phyloP scores from a whole-genome alignment of 2,113 vertebrate genomes.

The Guaruba guarouba region DNA sequence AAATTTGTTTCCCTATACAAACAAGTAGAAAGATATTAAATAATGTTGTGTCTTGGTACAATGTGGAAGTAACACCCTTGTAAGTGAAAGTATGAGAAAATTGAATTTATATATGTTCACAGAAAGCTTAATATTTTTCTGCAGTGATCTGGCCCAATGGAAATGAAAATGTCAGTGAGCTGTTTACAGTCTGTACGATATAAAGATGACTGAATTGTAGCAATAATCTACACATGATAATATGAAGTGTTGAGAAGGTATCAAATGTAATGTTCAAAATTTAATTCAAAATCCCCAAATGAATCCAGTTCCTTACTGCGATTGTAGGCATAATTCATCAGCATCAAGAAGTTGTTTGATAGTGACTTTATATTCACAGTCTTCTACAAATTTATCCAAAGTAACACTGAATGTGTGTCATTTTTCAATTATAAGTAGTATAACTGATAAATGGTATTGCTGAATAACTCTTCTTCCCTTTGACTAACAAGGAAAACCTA shows the following conservation, averaged over 20 bases:
- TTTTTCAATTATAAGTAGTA: not conserved
- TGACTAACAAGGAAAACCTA: not conserved
- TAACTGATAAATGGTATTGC: not conserved
- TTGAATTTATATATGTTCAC: not conserved
- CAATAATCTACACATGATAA: not conserved
- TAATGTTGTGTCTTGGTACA: not conserved
- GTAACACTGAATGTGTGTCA: not conserved
- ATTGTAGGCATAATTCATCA: not conserved
- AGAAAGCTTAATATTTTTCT: not conserved
- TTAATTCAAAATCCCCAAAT: not conserved
- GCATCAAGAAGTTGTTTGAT: not conserved
- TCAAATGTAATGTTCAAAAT: not conserved
- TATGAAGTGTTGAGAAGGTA: not conserved
- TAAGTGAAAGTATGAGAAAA: not conserved
- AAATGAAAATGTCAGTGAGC: not conserved
- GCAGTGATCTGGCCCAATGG: not conserved
- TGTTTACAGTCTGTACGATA: not conserved
- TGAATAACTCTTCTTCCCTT: not conserved
- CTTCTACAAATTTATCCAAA: not conserved
- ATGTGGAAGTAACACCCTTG: not conserved
- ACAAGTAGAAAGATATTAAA: not conserved
- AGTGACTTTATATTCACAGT: not conserved
- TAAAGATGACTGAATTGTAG: not conserved
- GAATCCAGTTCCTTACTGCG: not conserved
- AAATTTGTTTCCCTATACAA: not conserved